Percentiles rank a stretch among this genome's conserved stretches.
Conservation (phyloP, 1,140 invertebrate genomes). For the Drosophila prosaltans region DNA sequence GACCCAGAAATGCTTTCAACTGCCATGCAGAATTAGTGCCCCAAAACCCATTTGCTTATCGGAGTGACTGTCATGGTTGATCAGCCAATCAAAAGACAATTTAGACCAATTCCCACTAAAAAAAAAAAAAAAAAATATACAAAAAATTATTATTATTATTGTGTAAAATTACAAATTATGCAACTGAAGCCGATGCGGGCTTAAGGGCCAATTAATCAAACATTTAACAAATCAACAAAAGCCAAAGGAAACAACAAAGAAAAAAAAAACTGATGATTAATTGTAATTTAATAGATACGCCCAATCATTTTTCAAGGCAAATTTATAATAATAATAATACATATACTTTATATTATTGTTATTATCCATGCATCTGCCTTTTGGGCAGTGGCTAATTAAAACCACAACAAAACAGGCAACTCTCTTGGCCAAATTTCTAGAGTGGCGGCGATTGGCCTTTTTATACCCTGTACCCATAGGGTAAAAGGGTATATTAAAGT, state of each 20-base stretch:
- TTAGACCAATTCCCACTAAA: constrained; percentile 55
- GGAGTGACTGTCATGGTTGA: constrained; percentile 54
- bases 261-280: constrained; percentile 57
- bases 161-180: constrained; percentile 80
- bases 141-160: constrained; percentile 37
- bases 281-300: constrained; percentile 67
- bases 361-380: not conserved
- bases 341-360: not conserved
- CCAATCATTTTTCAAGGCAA: constrained; percentile 58
- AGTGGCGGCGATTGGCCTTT: not conserved
- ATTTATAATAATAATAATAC: constrained; percentile 13
- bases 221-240: constrained; percentile 76
- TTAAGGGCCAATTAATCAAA: constrained; percentile 69
- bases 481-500: no score
- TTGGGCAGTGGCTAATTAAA: not conserved
- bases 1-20: constrained; percentile 54
- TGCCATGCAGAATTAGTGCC: constrained; percentile 47
- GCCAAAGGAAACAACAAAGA: not conserved
- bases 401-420: constrained; percentile 10
- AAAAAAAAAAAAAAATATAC: no score
- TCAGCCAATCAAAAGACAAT: constrained; percentile 69
- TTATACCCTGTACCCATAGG: no score
- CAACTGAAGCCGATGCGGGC: constrained; percentile 60
- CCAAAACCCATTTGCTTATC: constrained; percentile 43
- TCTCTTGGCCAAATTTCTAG: constrained; percentile 30